Percentiles rank a stretch among this genome's conserved stretches.
These are phyloP conservation scores for Desmophyllum pertusum DNA, from an alignment of 92 coral and sea anemone species.

Conservation along the genomic window DNA sequence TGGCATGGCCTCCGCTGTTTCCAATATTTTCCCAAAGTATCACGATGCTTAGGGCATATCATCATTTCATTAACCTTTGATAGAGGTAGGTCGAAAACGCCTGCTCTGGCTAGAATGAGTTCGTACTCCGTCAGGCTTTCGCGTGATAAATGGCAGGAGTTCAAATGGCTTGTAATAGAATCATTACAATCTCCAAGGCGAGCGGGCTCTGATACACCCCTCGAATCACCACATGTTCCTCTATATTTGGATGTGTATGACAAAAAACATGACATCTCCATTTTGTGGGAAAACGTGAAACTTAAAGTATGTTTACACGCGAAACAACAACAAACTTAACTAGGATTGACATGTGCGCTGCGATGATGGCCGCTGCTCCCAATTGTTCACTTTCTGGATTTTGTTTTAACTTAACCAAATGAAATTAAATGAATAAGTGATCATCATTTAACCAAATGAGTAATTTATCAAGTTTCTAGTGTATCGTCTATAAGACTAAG, in stretches of 20 bases:
- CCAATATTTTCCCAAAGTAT: slow-evolving; percentile 47
- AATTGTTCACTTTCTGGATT: too few species aligned
- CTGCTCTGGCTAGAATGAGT: slow-evolving; percentile 31
- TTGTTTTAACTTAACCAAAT: too few species aligned
- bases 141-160: slow-evolving; percentile 13
- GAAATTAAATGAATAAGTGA: too few species aligned
- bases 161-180: slow-evolving; percentile 7
- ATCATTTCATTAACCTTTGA: background rate
- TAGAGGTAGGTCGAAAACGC: slow-evolving; percentile 5
- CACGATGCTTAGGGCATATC: slow-evolving; percentile 60
- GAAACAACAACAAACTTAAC: too few species aligned
- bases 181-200: slow-evolving; percentile 26
- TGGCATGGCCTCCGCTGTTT: slow-evolving; percentile 52
- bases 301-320: too few species aligned
- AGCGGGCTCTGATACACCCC: slow-evolving; percentile 14
- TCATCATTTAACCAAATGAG: too few species aligned
- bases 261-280: slow-evolving; percentile 1
- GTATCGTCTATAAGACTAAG: too few species aligned
- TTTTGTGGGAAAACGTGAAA: background rate
- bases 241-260: background rate
- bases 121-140: slow-evolving; percentile 8
- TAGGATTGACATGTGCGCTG: too few species aligned
- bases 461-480: too few species aligned
- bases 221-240: slow-evolving; percentile 16
- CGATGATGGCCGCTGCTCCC: too few species aligned